Conservation (phyloP, 2,888 invertebrate genomes). For the Sesia bembeciformis region DNA sequence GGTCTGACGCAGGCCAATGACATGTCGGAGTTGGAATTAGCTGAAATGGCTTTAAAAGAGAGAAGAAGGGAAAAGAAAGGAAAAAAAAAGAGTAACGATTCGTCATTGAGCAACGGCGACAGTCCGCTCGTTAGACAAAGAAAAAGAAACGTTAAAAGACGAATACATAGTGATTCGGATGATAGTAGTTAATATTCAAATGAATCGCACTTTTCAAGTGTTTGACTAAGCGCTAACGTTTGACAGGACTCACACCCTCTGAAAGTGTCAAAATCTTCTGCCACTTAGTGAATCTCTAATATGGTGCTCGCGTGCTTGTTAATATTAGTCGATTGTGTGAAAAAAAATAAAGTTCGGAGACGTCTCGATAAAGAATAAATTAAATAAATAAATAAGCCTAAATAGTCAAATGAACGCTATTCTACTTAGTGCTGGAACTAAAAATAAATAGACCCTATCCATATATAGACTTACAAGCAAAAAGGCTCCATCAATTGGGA, state of each 20-base stretch:
- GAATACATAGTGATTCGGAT: constrained; percentile 61
- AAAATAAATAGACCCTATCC: too few species aligned
- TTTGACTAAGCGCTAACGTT: too few species aligned
- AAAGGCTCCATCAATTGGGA: too few species aligned
- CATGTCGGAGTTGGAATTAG: constrained; percentile 75
- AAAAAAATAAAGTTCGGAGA: too few species aligned
- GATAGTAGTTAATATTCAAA: constrained; percentile 32
- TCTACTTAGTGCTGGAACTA: too few species aligned
- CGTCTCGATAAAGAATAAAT: too few species aligned
- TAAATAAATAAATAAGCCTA: too few species aligned
- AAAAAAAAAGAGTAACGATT: constrained; percentile 10
- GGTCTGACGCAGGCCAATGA: constrained; percentile 57
- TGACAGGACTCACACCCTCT: not conserved
- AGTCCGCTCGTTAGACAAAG: constrained; percentile 44
- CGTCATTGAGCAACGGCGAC: constrained; percentile 12
- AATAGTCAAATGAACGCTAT: too few species aligned
- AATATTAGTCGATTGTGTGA: too few species aligned
- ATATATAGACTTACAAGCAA: too few species aligned
- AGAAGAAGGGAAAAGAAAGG: constrained; percentile 29
- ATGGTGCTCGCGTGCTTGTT: too few species aligned
- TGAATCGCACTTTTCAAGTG: too few species aligned
- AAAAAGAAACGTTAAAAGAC: constrained; percentile 32
- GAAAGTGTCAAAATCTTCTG: not conserved
- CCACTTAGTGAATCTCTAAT: not conserved
- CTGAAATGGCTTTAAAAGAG: constrained; percentile 72